A percentile compares a stretch with the other conserved stretches of the same genome.
phyloP scores from a whole-genome alignment of 2,888 invertebrate genomes.

The Rhimphoctona megacephalus region DNA sequence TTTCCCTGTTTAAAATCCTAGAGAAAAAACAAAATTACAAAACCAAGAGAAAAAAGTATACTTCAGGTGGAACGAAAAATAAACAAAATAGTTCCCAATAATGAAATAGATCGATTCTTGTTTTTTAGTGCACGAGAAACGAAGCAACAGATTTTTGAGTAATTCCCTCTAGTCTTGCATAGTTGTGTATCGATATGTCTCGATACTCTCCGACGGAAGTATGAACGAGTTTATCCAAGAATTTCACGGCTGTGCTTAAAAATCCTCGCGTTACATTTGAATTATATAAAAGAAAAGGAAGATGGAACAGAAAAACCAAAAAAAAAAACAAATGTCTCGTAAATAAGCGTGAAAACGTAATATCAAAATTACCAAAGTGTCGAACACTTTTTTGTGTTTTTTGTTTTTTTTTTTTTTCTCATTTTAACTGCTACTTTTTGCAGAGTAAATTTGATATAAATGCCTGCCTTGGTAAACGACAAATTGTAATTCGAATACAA shows the following conservation, averaged over 20 bases:
- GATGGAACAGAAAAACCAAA: background rate
- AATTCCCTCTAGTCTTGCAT: constrained; percentile 47
- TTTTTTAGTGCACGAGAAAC: background rate
- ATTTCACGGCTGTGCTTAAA: constrained; percentile 62
- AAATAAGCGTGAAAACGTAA: constrained; percentile 67
- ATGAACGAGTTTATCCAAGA: constrained; percentile 49
- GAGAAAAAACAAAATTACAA: background rate
- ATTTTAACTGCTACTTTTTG: constrained; percentile 58
- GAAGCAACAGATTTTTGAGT: constrained; percentile 23
- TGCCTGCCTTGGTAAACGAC: constrained; percentile 61
- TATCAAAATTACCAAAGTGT: constrained; percentile 66
- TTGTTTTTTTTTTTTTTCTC: constrained; percentile 9
- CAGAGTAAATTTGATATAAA: constrained; percentile 60
- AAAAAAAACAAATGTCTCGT: constrained; percentile 50
- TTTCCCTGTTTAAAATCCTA: background rate
- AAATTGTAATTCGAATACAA: constrained; percentile 59
- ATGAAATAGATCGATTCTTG: background rate
- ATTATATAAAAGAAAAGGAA: constrained; percentile 1
- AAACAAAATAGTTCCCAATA: background rate
- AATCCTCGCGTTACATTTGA: constrained; percentile 52
- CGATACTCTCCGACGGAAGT: constrained; percentile 52
- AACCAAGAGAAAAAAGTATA: background rate
- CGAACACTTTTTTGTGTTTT: constrained; percentile 44
- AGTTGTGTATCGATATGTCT: constrained; percentile 61
- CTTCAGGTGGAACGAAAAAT: constrained; percentile 4